Evolutionary conservation across 2,797 vertebrate genomes (phyloP).

Genomic region (Hapalemur alaotrensis): DNA sequence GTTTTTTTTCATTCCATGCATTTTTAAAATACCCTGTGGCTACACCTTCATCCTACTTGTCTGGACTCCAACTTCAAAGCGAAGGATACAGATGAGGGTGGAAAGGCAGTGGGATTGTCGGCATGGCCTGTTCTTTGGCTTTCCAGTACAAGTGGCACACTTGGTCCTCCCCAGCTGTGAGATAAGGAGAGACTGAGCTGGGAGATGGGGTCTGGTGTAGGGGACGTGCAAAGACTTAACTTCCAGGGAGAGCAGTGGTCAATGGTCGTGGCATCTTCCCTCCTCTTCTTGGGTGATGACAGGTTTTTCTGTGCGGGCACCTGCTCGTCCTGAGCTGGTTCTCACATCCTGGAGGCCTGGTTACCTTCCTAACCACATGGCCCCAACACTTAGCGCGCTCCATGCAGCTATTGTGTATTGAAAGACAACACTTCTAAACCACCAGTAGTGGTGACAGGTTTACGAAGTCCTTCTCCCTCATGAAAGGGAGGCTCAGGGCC

Average conservation of each 20-base stretch:
- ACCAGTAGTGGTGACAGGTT: not conserved
- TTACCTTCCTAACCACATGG: not conserved
- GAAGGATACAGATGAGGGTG: not conserved
- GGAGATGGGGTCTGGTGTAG: accelerated
- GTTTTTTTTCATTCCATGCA: not conserved
- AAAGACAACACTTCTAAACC: not conserved
- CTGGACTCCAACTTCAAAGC: conserved; percentile 43
- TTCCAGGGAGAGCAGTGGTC: accelerated
- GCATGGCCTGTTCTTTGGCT: not conserved
- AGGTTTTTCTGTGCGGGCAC: not conserved
- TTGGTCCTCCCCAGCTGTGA: not conserved
- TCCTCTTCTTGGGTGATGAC: not conserved
- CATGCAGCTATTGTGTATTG: not conserved
- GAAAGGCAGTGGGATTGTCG: not conserved
- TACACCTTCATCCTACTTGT: not conserved
- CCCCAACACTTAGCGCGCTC: not conserved
- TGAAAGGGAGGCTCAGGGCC: not conserved
- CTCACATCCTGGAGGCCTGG: too few relatives aligned
- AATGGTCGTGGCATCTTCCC: accelerated
- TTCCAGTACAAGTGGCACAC: not conserved
- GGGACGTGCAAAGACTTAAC: not conserved
- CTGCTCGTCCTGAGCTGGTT: not conserved
- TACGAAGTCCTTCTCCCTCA: not conserved
- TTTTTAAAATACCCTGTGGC: conserved; percentile 9
- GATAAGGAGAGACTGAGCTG: not conserved